These are phyloP conservation scores for Malurus cyaneus DNA, from an alignment of 2,113 vertebrate species.

Conservation along the genomic window DNA sequence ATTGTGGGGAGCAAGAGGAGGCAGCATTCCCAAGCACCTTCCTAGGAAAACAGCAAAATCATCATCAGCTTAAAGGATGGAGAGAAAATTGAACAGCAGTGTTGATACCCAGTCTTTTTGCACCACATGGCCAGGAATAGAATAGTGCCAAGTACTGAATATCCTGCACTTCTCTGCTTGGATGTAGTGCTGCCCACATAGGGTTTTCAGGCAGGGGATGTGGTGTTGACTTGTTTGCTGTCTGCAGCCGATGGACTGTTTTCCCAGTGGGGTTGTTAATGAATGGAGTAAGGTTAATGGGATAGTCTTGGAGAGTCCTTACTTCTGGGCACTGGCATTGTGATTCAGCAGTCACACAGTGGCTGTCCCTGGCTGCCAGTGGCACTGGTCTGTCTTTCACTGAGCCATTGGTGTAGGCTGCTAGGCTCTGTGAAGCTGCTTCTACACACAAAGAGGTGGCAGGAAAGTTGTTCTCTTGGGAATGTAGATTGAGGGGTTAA, in stretches of 20 bases:
- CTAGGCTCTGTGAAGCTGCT: neutral
- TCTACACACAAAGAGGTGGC: neutral
- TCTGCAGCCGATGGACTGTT: neutral
- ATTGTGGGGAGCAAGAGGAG: neutral
- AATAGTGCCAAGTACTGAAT: neutral
- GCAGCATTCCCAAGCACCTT: neutral
- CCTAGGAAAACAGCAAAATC: neutral
- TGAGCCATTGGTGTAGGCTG: neutral
- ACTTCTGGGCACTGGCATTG: neutral
- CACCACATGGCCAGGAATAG: neutral
- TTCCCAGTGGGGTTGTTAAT: neutral
- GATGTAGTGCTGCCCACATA: neutral
- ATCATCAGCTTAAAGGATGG: neutral
- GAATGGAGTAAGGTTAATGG: neutral
- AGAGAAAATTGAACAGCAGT: neutral
- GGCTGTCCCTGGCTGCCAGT: neutral
- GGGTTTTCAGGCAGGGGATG: neutral
- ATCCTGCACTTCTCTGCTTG: neutral
- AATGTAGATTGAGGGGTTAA: neutral
- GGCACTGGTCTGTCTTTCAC: neutral
- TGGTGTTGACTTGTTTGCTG: neutral
- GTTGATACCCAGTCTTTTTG: neutral
- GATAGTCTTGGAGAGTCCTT: neutral
- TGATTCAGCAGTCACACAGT: too few species aligned
- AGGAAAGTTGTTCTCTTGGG: neutral